Evolutionary conservation across 2,888 invertebrate species (phyloP).

Genomic region (Galeruca laticollis): DNA sequence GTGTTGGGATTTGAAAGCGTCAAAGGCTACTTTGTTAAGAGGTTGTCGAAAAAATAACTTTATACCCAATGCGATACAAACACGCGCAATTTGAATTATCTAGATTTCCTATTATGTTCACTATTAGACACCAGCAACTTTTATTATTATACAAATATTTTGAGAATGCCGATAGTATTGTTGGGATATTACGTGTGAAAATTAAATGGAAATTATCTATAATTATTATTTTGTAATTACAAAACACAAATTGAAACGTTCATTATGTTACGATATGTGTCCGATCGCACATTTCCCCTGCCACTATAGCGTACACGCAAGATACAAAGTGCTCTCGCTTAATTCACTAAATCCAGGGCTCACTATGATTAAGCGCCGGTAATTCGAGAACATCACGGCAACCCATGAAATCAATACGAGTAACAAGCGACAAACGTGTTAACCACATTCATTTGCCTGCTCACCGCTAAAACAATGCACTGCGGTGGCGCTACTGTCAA

Average conservation of each 20-base stretch:
- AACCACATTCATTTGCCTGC: constrained; percentile 68
- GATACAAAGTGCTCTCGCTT: constrained; percentile 28
- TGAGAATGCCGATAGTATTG: not conserved
- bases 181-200: too few relatives aligned
- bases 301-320: not conserved
- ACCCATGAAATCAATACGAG: constrained; percentile 65
- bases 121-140: not conserved
- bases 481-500: constrained; percentile 63
- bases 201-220: too few relatives aligned
- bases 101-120: too few relatives aligned
- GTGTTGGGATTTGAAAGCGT: too few relatives aligned
- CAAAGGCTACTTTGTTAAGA: too few relatives aligned
- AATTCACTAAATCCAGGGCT: constrained; percentile 60
- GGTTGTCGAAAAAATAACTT: too few relatives aligned
- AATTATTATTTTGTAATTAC: not conserved
- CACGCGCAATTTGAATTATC: not conserved
- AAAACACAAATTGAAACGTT: constrained; percentile 2
- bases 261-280: constrained; percentile 1
- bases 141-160: not conserved
- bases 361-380: constrained; percentile 64
- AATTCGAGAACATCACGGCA: constrained; percentile 64
- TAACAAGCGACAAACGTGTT: constrained; percentile 67
- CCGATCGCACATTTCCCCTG: not conserved
- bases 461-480: constrained; percentile 67
- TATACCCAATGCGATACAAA: too few relatives aligned